Conservation (phyloP, 2,113 vertebrate species). For the Thunnus thynnus region DNA sequence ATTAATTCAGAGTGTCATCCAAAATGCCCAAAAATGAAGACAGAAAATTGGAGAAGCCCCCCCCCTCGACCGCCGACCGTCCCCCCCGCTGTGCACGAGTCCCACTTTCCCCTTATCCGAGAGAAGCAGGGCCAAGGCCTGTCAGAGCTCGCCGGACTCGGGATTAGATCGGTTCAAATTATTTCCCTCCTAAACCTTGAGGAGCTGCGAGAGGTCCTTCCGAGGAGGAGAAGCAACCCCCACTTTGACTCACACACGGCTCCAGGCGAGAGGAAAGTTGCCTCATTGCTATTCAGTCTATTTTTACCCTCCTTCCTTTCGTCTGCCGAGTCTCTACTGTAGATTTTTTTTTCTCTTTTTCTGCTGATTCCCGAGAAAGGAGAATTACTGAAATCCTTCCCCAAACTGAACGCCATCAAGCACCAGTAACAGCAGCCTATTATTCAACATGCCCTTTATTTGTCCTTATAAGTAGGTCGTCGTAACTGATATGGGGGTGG, state of each 20-base stretch:
- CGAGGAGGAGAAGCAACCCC: slow-evolving; percentile 41
- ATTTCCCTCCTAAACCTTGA: slow-evolving; percentile 50
- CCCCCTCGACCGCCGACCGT: too few species aligned
- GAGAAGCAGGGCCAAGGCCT: slow-evolving; percentile 32
- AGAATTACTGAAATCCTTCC: slow-evolving; percentile 64
- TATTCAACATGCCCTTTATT: slow-evolving; percentile 34
- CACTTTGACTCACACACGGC: slow-evolving; percentile 71
- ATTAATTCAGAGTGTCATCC: slow-evolving; percentile 32
- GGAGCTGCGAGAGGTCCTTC: slow-evolving; percentile 50
- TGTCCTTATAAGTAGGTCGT: slow-evolving; percentile 25
- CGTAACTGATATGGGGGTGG: neutral
- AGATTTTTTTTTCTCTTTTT: slow-evolving; percentile 18
- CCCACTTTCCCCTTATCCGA: slow-evolving; percentile 49
- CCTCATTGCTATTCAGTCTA: slow-evolving; percentile 81
- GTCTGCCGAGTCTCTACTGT: slow-evolving; percentile 54
- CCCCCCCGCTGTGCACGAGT: slow-evolving; percentile 7
- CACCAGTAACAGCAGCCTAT: neutral
- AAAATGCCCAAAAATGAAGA: slow-evolving; percentile 26
- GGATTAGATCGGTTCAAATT: slow-evolving; percentile 40
- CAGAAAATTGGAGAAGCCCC: neutral
- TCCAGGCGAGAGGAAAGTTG: slow-evolving; percentile 67
- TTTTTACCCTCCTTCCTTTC: slow-evolving; percentile 70
- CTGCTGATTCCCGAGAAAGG: slow-evolving; percentile 59
- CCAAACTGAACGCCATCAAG: slow-evolving; percentile 8
- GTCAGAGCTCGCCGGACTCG: slow-evolving; percentile 39